phyloP scores from a whole-genome alignment of 2,888 invertebrate species.

The Cepaea hortensis region DNA sequence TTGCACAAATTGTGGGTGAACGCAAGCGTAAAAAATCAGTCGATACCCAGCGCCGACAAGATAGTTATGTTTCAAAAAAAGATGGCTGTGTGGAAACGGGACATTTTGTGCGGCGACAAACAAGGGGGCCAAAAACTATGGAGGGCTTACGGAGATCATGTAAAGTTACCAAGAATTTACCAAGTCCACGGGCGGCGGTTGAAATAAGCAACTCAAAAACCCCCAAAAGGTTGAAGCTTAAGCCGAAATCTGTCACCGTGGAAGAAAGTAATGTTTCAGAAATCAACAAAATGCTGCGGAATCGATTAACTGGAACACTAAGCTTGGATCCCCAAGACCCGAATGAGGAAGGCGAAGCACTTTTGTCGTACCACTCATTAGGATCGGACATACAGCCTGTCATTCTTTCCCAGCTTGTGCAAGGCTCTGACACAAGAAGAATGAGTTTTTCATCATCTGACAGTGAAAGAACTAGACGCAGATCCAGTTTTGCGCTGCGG shows the following conservation, averaged over 20 bases:
- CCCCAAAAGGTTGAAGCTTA: not conserved
- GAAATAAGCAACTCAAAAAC: not conserved
- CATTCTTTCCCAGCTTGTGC: conserved; percentile 31
- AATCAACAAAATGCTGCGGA: conserved; percentile 22
- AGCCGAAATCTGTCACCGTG: not conserved
- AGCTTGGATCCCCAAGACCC: not conserved
- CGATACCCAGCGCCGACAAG: not conserved
- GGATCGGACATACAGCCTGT: not conserved
- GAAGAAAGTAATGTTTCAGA: conserved; percentile 16
- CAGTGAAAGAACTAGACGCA: not conserved
- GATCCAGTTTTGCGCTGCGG: conserved; percentile 9
- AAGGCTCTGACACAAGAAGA: not conserved
- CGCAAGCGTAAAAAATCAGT: not conserved
- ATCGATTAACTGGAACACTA: conserved; percentile 24
- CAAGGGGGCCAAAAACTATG: not conserved
- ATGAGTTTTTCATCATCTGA: conserved; percentile 3
- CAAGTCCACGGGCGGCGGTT: conserved; percentile 8
- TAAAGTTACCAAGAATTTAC: conserved; percentile 12
- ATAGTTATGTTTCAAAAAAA: not conserved
- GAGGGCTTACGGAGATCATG: not conserved
- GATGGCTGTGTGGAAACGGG: conserved; percentile 35
- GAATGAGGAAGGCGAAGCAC: conserved; percentile 30
- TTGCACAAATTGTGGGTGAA: not conserved
- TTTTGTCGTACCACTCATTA: not conserved
- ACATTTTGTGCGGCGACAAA: not conserved